Percentiles rank a stretch among this genome's conserved stretches.
phyloP scores from a whole-genome alignment of 2,113 vertebrate species.

The Trinectes maculatus region DNA sequence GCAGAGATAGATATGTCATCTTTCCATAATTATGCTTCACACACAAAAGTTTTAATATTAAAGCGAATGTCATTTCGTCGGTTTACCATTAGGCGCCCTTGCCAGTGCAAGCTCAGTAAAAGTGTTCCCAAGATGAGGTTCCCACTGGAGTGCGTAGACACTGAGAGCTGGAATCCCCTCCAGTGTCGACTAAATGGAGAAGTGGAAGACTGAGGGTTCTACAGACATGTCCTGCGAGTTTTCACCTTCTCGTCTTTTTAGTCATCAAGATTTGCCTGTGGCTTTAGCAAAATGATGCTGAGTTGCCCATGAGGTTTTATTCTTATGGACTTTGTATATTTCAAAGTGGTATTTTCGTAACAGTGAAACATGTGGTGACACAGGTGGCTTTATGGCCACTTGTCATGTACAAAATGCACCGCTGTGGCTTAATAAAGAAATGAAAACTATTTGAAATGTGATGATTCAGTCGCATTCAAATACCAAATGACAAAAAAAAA shows the following conservation, averaged over 20 bases:
- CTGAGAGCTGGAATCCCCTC: conserved; percentile 73
- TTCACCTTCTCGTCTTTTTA: conserved; percentile 74
- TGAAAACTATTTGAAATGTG: conserved; percentile 41
- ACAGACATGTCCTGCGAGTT: conserved; percentile 67
- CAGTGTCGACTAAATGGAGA: conserved; percentile 74
- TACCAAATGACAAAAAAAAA: conserved; percentile 32
- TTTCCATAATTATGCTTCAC: conserved; percentile 53
- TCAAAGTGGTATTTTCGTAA: conserved; percentile 28
- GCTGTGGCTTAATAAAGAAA: conserved; percentile 29
- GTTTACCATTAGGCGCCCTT: conserved; percentile 63
- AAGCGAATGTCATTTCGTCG: conserved; percentile 59
- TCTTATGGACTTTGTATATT: conserved; percentile 54
- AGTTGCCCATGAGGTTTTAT: conserved; percentile 40
- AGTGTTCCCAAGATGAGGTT: conserved; percentile 73
- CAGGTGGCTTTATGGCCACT: conserved; percentile 7
- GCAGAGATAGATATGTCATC: conserved; percentile 43
- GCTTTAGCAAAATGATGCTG: conserved; percentile 67
- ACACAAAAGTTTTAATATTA: conserved; percentile 53
- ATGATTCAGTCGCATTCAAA: conserved; percentile 26
- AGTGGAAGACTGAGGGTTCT: conserved; percentile 68
- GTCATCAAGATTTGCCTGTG: conserved; percentile 71
- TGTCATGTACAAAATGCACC: conserved; percentile 16
- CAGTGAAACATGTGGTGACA: conserved; percentile 9
- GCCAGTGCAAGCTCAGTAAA: conserved; percentile 77
- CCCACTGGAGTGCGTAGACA: conserved; percentile 65